Percentiles rank a stretch among this genome's conserved stretches.
These are phyloP conservation scores for Thymelicus sylvestris DNA, from an alignment of 2,888 invertebrate species.

Conservation along the genomic window DNA sequence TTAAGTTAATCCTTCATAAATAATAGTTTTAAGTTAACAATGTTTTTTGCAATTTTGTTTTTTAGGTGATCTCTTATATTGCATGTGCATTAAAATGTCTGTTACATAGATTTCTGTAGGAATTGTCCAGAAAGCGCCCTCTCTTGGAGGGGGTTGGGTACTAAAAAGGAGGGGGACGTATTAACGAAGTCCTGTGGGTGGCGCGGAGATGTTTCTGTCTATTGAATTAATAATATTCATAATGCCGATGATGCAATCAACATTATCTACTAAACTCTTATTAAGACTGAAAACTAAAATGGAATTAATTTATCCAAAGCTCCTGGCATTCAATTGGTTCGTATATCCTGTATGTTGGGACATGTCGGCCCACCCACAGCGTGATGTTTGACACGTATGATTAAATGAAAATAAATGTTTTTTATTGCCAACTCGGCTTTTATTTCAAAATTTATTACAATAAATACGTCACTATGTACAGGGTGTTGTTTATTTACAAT, in stretches of 20 bases:
- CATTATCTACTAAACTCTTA: not conserved
- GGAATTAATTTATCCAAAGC: not conserved
- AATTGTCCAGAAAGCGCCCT: constrained; percentile 40
- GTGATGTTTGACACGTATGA: constrained; percentile 48
- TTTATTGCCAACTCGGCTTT: constrained; percentile 78
- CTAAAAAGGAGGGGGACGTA: constrained; percentile 4
- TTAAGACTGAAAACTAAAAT: not conserved
- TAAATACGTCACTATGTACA: constrained; percentile 65
- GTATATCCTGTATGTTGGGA: not conserved
- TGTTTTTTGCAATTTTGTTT: not conserved
- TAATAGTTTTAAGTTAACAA: not conserved
- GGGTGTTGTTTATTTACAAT: constrained; percentile 52
- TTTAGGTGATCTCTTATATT: constrained; percentile 1
- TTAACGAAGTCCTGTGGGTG: not conserved
- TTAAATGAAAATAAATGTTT: constrained; percentile 73
- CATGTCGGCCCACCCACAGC: not conserved
- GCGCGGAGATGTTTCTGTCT: not conserved
- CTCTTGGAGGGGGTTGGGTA: not conserved
- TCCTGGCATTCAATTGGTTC: not conserved
- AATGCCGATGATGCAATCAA: too few species aligned
- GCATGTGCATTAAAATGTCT: not conserved
- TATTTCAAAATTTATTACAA: constrained; percentile 71
- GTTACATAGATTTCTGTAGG: not conserved
- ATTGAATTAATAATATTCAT: not conserved
- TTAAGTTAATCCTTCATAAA: not conserved